phyloP scores from a whole-genome alignment of 1,140 invertebrate species.

The Listronotus oregonensis region DNA sequence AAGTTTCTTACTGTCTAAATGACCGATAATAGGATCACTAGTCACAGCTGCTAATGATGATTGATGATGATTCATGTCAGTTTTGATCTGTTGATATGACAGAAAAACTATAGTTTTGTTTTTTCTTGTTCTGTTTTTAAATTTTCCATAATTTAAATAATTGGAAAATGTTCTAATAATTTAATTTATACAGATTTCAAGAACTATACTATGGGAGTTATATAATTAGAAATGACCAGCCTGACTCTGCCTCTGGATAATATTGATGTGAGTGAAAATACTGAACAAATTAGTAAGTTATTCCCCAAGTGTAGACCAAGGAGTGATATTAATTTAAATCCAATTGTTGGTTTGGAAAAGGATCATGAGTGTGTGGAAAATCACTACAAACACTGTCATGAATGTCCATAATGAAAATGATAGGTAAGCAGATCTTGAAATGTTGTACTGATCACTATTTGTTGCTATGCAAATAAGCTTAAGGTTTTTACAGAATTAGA shows the following conservation, averaged over 20 bases:
- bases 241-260: conserved; percentile 59
- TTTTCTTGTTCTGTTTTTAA: background rate
- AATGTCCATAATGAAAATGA: conserved; percentile 57
- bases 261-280: conserved; percentile 59
- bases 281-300: conserved; percentile 78
- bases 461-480: background rate
- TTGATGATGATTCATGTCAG: too few relatives aligned
- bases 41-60: too few relatives aligned
- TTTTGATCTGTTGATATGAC: too few relatives aligned
- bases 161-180: background rate
- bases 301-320: conserved; percentile 82
- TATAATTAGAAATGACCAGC: conserved; percentile 57
- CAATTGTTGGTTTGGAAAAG: conserved; percentile 51
- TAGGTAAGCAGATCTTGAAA: conserved; percentile 49
- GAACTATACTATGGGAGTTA: conserved; percentile 40
- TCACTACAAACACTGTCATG: conserved; percentile 49
- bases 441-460: background rate
- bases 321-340: conserved; percentile 65
- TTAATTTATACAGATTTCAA: conserved; percentile 23
- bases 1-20: too few relatives aligned
- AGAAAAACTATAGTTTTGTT: conserved; percentile 7
- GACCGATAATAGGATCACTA: too few relatives aligned
- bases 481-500: conserved; percentile 8
- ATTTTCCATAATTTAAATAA: background rate
- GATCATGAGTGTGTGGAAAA: conserved; percentile 56